Evolutionary conservation across 2,888 invertebrate species (phyloP), one percentile per base, ranked within the genome.

Genomic region (Chrysolina oricalcia): DNA sequence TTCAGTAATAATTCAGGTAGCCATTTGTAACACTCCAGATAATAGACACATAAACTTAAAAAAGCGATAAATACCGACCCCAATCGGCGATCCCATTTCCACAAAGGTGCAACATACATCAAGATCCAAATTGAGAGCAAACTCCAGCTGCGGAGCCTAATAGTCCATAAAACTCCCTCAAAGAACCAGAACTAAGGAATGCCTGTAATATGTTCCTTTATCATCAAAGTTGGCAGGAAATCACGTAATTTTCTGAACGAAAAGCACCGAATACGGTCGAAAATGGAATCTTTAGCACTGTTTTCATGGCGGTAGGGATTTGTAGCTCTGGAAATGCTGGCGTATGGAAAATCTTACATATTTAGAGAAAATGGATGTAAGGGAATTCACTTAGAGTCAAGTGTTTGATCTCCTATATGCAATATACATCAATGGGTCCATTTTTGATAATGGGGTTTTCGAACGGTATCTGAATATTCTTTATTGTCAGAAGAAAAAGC

Each of bases 91-190:
- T 35, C 53, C 11, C 50, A n/a, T 68, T 68, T 35, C 3, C 59
- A 35, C 53, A 17, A 53, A 53, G 53, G 68, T 68, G 68, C 46
- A 68, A 17, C 68, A 40, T 68, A 53, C 53, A 68, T 68, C 68
- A 68, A 68, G 68, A 19, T 53, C 40, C 35, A 53, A 50, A 67
- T 66, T 66, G 46, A 66, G 66, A 66, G 19, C 21, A 48, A 53
- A 68, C 27, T 27, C 35, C 27, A 40, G 6, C 40, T 1, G 35
- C 40, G 40, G 19, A 53, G 50, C 27, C 53, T 48, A 35, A 68
- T 53, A 68, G 53, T 19, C 53, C 53, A 68, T 68, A 68, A 48
- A 68, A 68, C 68, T 53, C 40, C 9, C n/a, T 2, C 23, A 59
- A n/a, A 27, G 35, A 23, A 35, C 35, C 15, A 27, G n/a, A 23